phyloP scores from a whole-genome alignment of 37 sponge, comb jelly and placozoan genomes.

The Diacarnus erythraeanus region DNA sequence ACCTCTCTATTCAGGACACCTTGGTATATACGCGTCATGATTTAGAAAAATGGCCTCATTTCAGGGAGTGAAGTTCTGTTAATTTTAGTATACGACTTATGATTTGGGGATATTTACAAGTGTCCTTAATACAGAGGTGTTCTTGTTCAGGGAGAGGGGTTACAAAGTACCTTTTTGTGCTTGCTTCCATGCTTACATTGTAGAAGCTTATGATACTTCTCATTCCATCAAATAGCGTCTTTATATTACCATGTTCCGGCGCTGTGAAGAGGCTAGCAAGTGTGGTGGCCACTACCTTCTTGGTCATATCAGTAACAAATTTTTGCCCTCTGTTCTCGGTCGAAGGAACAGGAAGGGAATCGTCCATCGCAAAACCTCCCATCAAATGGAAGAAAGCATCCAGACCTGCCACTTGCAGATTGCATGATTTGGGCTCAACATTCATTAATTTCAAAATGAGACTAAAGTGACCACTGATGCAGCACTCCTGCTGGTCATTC shows the following conservation, averaged over 20 bases:
- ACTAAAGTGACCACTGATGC: conserved; percentile 10
- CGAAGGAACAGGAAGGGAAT: conserved; percentile 17
- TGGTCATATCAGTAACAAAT: background rate
- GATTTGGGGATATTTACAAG: too few relatives aligned
- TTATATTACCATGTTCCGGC: conserved; percentile 23
- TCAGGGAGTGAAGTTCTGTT: too few relatives aligned
- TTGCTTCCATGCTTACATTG: conserved; percentile 19
- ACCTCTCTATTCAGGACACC: too few relatives aligned
- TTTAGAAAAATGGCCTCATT: too few relatives aligned
- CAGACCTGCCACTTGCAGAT: conserved; percentile 41
- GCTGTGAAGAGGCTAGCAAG: conserved; percentile 16
- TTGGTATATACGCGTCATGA: too few relatives aligned
- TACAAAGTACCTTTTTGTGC: conserved; percentile 31
- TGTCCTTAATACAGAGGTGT: too few relatives aligned
- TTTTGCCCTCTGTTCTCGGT: background rate
- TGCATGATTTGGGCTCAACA: conserved; percentile 1
- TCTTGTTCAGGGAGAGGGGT: too few relatives aligned
- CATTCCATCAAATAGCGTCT: conserved; percentile 24
- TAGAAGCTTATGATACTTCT: conserved; percentile 13
- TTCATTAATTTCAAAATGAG: conserved; percentile 43
- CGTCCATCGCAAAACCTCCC: conserved; percentile 13
- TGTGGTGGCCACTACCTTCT: conserved; percentile 5
- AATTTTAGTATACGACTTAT: too few relatives aligned
- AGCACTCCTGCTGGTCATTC: conserved; percentile 14
- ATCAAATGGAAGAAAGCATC: conserved; percentile 43